Evolutionary conservation across 2,113 vertebrate genomes (phyloP).

Genomic region (Limanda limanda): DNA sequence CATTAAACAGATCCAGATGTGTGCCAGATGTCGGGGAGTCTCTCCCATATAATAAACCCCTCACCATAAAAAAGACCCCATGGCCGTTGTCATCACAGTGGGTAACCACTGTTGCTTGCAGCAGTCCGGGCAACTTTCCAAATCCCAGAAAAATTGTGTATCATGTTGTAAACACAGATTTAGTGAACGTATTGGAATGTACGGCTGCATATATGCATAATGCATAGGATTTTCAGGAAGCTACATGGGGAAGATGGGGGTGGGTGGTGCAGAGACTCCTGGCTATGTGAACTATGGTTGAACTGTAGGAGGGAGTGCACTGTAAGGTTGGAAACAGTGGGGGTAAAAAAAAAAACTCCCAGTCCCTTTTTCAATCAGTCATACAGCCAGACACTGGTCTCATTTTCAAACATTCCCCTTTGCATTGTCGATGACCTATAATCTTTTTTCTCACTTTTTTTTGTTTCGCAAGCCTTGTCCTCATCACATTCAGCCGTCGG

Average conservation of each 20-base stretch:
- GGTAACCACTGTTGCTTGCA: constrained; percentile 18
- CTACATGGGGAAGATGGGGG: constrained; percentile 21
- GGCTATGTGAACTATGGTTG: constrained; percentile 70
- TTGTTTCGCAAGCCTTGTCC: constrained; percentile 19
- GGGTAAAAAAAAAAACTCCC: constrained; percentile 48
- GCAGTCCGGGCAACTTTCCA: constrained; percentile 31
- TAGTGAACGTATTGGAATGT: constrained; percentile 42
- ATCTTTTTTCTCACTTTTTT: constrained; percentile 21
- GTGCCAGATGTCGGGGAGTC: constrained; percentile 66
- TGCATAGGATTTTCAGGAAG: constrained; percentile 30
- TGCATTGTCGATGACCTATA: constrained; percentile 34
- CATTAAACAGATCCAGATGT: constrained; percentile 78
- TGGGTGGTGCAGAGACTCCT: constrained; percentile 35
- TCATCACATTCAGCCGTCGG: constrained; percentile 36
- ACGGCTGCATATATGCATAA: constrained; percentile 31
- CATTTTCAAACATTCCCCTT: constrained; percentile 44
- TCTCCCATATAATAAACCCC: constrained; percentile 27
- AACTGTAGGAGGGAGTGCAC: constrained; percentile 68
- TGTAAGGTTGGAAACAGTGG: constrained; percentile 62
- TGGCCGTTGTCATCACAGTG: constrained; percentile 17
- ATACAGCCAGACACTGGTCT: constrained; percentile 41
- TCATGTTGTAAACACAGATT: constrained; percentile 30
- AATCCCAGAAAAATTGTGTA: constrained; percentile 8
- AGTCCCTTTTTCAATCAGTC: constrained; percentile 59
- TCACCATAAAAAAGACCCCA: constrained; percentile 12